Evolutionary conservation across 2,797 vertebrate genomes (phyloP).

Genomic region (Limnodromus scolopaceus): DNA sequence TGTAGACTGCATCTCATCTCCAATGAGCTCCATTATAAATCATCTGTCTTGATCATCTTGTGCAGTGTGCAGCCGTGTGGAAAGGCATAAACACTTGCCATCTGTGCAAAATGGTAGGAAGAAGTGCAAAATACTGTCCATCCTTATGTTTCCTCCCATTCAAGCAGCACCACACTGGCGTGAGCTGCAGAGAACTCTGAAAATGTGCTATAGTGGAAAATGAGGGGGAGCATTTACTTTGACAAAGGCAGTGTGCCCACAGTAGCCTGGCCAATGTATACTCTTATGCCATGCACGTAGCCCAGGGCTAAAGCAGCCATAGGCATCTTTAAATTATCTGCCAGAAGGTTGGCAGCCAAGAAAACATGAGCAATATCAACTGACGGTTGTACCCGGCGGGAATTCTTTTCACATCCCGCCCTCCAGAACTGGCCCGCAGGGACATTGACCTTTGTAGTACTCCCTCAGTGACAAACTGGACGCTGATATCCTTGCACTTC

Average conservation of each 20-base stretch:
- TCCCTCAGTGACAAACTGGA: background rate
- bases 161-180: background rate
- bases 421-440: background rate
- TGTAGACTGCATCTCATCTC: constrained; percentile 5
- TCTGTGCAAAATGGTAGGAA: constrained; percentile 54
- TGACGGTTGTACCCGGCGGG: background rate
- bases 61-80: constrained; percentile 27
- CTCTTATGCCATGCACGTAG: background rate
- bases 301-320: background rate
- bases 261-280: background rate
- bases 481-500: background rate
- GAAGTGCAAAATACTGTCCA: background rate
- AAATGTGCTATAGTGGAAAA: background rate
- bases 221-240: background rate
- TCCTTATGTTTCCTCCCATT: constrained; percentile 4
- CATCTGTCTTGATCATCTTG: constrained; percentile 52
- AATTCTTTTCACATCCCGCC: background rate
- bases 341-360: background rate
- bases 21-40: constrained; percentile 48
- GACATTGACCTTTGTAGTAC: background rate
- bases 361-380: constrained; percentile 4
- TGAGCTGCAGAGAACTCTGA: background rate
- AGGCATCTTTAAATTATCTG: constrained; percentile 8
- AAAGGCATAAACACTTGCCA: constrained; percentile 59
- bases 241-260: background rate